phyloP scores from a whole-genome alignment of 1,140 invertebrate species.

The Drosophila burlai region DNA sequence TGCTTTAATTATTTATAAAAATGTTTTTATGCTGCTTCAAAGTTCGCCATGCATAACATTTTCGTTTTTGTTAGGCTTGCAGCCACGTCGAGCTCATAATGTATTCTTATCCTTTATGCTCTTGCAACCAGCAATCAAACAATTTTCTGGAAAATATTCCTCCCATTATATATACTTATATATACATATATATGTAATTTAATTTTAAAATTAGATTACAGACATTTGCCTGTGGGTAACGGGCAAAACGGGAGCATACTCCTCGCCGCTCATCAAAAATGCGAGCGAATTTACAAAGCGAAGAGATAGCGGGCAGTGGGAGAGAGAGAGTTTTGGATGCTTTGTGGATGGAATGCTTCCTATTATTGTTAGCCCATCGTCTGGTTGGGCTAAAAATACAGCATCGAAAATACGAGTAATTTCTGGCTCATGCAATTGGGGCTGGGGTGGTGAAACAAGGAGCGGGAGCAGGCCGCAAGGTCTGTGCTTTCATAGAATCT shows the following conservation, averaged over 20 bases:
- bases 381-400: conserved; percentile 57
- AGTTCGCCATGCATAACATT: conserved; percentile 7
- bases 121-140: conserved; percentile 53
- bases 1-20: conserved; percentile 4
- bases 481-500: conserved; percentile 34
- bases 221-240: conserved; percentile 54
- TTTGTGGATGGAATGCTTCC: conserved; percentile 20
- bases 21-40: conserved; percentile 3
- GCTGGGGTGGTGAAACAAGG: conserved; percentile 8
- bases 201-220: conserved; percentile 68
- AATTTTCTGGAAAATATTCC: conserved; percentile 57
- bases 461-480: conserved; percentile 40
- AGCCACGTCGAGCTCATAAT: conserved; percentile 18
- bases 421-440: conserved; percentile 16
- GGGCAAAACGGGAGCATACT: conserved; percentile 36
- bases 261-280: conserved; percentile 57
- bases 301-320: conserved; percentile 25
- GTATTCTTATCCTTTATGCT: conserved; percentile 50
- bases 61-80: conserved; percentile 16
- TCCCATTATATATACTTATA: conserved; percentile 26
- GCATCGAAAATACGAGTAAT: conserved; percentile 45
- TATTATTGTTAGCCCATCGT: conserved; percentile 32
- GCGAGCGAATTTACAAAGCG: conserved; percentile 45
- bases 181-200: conserved; percentile 58
- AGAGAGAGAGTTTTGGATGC: conserved; percentile 5